Conservation (phyloP, 2,797 vertebrate genomes). For the Sebastes taczanowskii region DNA sequence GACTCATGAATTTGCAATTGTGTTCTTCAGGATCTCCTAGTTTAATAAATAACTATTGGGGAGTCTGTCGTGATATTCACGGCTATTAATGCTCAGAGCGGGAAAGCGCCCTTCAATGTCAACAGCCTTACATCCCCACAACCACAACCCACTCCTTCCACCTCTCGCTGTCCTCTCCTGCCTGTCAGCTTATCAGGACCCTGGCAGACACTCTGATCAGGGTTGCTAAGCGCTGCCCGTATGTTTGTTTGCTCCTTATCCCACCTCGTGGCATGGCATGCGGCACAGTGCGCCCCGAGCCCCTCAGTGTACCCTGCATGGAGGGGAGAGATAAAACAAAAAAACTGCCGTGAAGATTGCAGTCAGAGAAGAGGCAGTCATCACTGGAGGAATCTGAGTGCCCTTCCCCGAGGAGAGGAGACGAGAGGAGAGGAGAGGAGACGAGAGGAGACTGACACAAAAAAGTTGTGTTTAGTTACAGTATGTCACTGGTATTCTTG, state of each 20-base stretch:
- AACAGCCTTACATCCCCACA: slow-evolving; percentile 38
- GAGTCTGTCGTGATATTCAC: slow-evolving; percentile 1
- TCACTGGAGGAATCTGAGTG: slow-evolving; percentile 71
- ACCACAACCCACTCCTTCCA: slow-evolving; percentile 43
- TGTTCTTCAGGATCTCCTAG: neutral
- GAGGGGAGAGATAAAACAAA: slow-evolving; percentile 78
- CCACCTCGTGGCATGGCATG: slow-evolving; percentile 64
- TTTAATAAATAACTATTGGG: neutral
- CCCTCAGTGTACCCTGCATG: slow-evolving; percentile 69
- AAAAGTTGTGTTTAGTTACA: slow-evolving; percentile 13
- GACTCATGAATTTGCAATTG: neutral
- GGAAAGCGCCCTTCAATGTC: slow-evolving; percentile 42
- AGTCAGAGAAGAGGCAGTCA: slow-evolving; percentile 52
- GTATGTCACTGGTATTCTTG: slow-evolving; percentile 7
- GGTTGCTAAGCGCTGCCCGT: slow-evolving; percentile 73
- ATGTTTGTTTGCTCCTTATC: slow-evolving; percentile 82
- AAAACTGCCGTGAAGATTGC: slow-evolving; percentile 57
- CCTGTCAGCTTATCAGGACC: slow-evolving; percentile 80
- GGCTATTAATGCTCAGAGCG: slow-evolving; percentile 38
- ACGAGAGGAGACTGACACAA: slow-evolving; percentile 6
- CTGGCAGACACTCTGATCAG: slow-evolving; percentile 77
- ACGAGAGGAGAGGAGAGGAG: slow-evolving; percentile 23
- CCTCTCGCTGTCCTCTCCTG: slow-evolving; percentile 69
- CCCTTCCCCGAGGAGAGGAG: slow-evolving; percentile 60
- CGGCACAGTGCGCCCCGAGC: slow-evolving; percentile 59